Base-by-base conservation (phyloP, 2,113 vertebrate genomes). In the Benitochromis conjunctus region DNA sequence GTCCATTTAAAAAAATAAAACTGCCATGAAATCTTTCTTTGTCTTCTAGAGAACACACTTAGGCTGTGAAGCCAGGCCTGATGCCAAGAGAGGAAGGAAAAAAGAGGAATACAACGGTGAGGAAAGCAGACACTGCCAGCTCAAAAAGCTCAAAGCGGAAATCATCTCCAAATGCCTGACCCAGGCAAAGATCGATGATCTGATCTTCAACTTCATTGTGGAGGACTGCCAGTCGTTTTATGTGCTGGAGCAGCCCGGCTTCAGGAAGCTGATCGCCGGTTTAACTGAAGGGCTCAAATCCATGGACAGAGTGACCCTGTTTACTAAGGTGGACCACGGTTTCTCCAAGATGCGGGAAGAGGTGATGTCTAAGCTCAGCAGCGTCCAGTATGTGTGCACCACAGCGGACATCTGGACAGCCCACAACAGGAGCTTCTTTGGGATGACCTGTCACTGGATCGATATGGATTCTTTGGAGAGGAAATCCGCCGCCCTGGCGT, bases 371-470 rank as follows among this genome's bases (percentile, higher is more conserved):
- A 95, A 95, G n/a, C 94, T 96, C 18, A 53, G 81, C 55, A 48
- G 4, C 60, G 24, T 96, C 81, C 93, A 95, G 89, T 95, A 95
- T 21, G 93, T 95, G 82, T 96, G 96, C 94, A 96, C 95, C 84
- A 96, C 95, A 2, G 95, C 95, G 0, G 95, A 95, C 90, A 80
- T 95, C 84, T 96, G 96, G 95, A 94, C 93, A 0, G 92, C 93
- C 82, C 87, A 91, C 87, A 90, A 41, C 91, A 89, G 93, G 11
- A 95, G 94, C 90, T 95, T 94, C 87, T 95, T 96, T 4, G 95
- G 94, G 55, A 95, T 96, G 95, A 96, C 96, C 5, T 96, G 95
- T 34, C 95, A 96, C 93, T 96, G 95, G 95, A 96, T 96, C 7
- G 94, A 96, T 13, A 1, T 31, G 0, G 38, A 71, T 3, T 89